Conservation (phyloP, 2,797 vertebrate species). For the Hyperoplus immaculatus region DNA sequence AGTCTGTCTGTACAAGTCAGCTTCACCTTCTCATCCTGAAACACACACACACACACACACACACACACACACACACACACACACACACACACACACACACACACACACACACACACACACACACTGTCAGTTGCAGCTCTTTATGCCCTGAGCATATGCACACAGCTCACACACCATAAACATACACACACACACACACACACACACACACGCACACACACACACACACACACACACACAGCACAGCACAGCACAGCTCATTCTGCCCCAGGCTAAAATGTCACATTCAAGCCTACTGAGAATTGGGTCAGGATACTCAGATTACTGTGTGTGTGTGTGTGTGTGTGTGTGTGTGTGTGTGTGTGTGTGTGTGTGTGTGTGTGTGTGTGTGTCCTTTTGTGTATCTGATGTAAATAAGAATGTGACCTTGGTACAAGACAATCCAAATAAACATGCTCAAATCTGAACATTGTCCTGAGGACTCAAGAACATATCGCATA, state of each 20-base stretch:
- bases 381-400: not conserved
- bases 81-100: conserved; percentile 13
- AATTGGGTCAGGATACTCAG: conserved; percentile 65
- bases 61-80: conserved; percentile 5
- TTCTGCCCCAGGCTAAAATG: conserved; percentile 35
- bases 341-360: conserved; percentile 26
- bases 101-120: conserved; percentile 12
- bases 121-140: conserved; percentile 13
- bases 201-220: not conserved
- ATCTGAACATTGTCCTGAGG: no score
- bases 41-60: conserved; percentile 20
- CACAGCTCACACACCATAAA: not conserved
- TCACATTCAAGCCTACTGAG: conserved; percentile 53
- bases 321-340: conserved; percentile 24
- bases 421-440: no score
- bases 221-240: not conserved
- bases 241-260: conserved; percentile 50
- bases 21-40: conserved; percentile 93
- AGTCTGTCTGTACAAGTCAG: conserved; percentile 95
- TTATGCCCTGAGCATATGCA: conserved; percentile 59
- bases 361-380: conserved; percentile 6
- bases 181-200: not conserved
- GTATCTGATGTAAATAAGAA: not conserved
- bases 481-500: no score
- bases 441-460: no score